phyloP scores from a whole-genome alignment of 2,888 invertebrate genomes.

The Taphrorychus bicolor region DNA sequence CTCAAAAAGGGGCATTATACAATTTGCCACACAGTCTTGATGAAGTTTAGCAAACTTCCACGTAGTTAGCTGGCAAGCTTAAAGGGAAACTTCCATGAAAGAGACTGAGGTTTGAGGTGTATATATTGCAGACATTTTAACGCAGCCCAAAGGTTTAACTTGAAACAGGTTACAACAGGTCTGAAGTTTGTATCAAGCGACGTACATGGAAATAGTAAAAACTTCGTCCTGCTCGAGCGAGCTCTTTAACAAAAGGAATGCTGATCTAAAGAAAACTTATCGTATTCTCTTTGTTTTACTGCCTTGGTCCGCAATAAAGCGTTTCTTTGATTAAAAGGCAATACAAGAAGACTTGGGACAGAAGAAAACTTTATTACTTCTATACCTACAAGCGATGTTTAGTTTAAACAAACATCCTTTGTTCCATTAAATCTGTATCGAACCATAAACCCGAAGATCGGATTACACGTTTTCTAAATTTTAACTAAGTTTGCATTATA shows the following conservation, averaged over 20 bases:
- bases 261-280: slow-evolving; percentile 31
- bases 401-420: neutral
- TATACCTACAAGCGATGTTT: neutral
- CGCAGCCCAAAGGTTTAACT: neutral
- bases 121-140: slow-evolving; percentile 1
- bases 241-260: slow-evolving; percentile 16
- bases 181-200: slow-evolving; percentile 9
- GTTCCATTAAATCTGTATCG: neutral
- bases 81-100: neutral
- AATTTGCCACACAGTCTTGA: neutral
- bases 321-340: slow-evolving; percentile 26
- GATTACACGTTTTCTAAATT: neutral
- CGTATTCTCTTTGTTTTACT: slow-evolving; percentile 32
- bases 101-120: neutral
- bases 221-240: slow-evolving; percentile 9
- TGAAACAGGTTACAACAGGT: slow-evolving; percentile 11
- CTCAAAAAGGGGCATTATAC: neutral
- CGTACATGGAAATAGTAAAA: slow-evolving; percentile 27
- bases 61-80: neutral
- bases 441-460: neutral
- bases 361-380: slow-evolving; percentile 20
- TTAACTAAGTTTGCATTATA: neutral
- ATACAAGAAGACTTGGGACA: neutral
- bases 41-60: neutral
- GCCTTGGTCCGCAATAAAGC: slow-evolving; percentile 24